phyloP scores from a whole-genome alignment of 2,888 invertebrate genomes.

The Drosophila imparisetae region DNA sequence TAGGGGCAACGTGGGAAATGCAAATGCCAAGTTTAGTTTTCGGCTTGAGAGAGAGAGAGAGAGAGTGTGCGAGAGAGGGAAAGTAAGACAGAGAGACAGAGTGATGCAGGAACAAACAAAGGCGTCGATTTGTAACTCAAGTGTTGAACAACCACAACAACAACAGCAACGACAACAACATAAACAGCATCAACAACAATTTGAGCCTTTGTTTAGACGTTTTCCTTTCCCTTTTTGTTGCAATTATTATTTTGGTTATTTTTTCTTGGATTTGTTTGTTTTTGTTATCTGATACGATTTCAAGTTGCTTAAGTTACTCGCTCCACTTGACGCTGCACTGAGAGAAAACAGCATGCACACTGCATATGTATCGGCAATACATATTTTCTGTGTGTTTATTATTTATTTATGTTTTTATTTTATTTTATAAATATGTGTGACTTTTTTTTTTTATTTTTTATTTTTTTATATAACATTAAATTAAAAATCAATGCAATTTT shows the following conservation, averaged over 20 bases:
- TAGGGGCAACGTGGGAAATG: constrained; percentile 73
- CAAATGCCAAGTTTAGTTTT: constrained; percentile 59
- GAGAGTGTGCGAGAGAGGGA: not conserved
- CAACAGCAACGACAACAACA: not conserved
- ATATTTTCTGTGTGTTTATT: not conserved
- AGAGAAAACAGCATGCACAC: not conserved
- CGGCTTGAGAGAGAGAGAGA: constrained; percentile 11
- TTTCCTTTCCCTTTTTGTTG: constrained; percentile 32
- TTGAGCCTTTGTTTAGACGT: constrained; percentile 46
- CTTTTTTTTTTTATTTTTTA: too few relatives aligned
- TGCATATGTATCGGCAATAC: not conserved
- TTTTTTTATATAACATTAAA: too few relatives aligned
- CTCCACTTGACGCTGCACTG: constrained; percentile 1
- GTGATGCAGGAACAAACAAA: constrained; percentile 67
- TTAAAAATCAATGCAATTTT: too few relatives aligned
- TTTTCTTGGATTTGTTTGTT: constrained; percentile 45
- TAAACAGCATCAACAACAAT: constrained; percentile 25
- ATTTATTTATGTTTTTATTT: not conserved
- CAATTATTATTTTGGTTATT: constrained; percentile 34
- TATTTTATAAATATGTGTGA: not conserved
- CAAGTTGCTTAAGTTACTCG: constrained; percentile 26
- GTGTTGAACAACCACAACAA: constrained; percentile 21
- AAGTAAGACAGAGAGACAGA: constrained; percentile 9
- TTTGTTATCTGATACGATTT: constrained; percentile 57
- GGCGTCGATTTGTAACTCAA: constrained; percentile 63